Evolutionary conservation across 2,797 vertebrate species (phyloP).

Genomic region (Bufotes viridis): DNA sequence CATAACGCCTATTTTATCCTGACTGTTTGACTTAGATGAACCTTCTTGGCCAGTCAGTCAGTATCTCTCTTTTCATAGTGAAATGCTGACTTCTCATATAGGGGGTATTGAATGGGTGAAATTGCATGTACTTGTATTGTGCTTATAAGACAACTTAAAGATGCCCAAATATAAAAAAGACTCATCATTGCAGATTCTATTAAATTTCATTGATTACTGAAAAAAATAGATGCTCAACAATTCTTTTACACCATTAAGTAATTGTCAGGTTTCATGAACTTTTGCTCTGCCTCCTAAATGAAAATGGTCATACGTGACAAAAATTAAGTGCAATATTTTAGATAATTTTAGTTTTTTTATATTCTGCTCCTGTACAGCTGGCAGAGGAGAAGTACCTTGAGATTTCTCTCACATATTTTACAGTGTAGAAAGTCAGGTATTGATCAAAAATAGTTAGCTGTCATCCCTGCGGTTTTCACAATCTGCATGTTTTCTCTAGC

Average conservation of each 20-base stretch:
- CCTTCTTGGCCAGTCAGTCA: no score
- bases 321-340: slow-evolving; percentile 10
- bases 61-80: no score
- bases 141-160: neutral
- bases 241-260: neutral
- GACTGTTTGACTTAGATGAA: no score
- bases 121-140: neutral
- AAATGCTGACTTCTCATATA: no score
- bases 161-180: neutral
- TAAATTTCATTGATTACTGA: neutral
- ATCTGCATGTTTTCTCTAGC: slow-evolving; percentile 47
- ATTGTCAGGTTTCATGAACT: neutral
- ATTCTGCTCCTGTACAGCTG: slow-evolving; percentile 12
- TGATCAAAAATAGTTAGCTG: slow-evolving; percentile 54
- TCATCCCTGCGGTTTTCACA: slow-evolving; percentile 42
- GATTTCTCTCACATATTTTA: slow-evolving; percentile 44
- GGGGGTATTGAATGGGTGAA: neutral
- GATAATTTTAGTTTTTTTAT: slow-evolving; percentile 29
- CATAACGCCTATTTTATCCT: no score
- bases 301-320: slow-evolving; percentile 12
- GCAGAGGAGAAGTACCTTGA: slow-evolving; percentile 17
- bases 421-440: slow-evolving; percentile 40
- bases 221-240: neutral
- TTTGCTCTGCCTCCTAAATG: slow-evolving; percentile 8
- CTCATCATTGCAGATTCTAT: neutral